Percentiles rank a stretch among this genome's conserved stretches.
Conservation (phyloP, 2,113 vertebrate genomes). For the Irena cyanogastra region DNA sequence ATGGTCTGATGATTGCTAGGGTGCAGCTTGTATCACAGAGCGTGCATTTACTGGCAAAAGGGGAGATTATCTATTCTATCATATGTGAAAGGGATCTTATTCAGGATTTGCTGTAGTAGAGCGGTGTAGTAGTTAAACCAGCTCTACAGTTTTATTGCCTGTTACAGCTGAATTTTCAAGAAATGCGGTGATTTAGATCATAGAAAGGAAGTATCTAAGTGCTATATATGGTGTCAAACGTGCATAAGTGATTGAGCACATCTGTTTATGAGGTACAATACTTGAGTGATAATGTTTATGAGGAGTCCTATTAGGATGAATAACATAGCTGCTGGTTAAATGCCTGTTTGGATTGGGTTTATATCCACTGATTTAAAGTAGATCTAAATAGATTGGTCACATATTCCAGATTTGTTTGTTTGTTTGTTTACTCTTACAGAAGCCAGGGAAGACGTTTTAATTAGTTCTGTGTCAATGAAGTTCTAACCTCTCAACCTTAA, state of each 20-base stretch:
- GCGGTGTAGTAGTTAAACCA: background rate
- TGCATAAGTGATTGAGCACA: constrained; percentile 11
- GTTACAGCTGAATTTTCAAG: constrained; percentile 27
- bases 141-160: constrained; percentile 16
- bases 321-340: constrained; percentile 24
- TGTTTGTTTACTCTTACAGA: background rate
- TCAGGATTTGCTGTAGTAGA: background rate
- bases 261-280: constrained; percentile 43
- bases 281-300: constrained; percentile 15
- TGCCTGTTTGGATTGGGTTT: background rate
- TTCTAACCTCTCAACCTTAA: background rate
- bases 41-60: background rate
- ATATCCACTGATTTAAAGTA: background rate
- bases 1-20: background rate
- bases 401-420: background rate
- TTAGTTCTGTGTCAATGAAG: background rate
- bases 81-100: background rate
- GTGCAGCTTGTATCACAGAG: background rate
- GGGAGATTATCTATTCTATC: background rate
- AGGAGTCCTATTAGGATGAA: constrained; percentile 4
- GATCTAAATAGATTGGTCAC: background rate
- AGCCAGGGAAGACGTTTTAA: background rate
- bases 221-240: background rate
- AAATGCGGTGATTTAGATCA: constrained; percentile 35
- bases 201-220: constrained; percentile 34